Percentiles rank a stretch among this genome's conserved stretches.
Evolutionary conservation across 2,113 vertebrate species (phyloP).

Genomic region (Lycocorax pyrrhopterus): DNA sequence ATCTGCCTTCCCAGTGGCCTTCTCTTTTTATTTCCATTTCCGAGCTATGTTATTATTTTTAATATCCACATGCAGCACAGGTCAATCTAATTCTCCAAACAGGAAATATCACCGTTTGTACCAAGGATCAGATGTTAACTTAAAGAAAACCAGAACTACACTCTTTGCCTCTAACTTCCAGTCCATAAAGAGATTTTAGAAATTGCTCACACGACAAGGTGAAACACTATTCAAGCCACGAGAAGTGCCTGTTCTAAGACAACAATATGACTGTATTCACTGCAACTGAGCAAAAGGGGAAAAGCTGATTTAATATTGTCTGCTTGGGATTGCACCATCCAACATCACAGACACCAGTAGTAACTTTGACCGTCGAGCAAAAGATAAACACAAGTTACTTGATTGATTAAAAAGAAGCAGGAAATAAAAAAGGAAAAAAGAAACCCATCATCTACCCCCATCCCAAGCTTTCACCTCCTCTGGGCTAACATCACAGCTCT

Average conservation of each 20-base stretch:
- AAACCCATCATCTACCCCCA: accelerated
- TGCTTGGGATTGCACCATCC: not conserved
- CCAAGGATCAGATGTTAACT: not conserved
- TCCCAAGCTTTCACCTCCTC: not conserved
- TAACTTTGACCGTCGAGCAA: not conserved
- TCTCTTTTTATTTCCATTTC: not conserved
- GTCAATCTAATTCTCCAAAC: not conserved
- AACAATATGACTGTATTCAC: not conserved
- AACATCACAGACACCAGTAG: not conserved
- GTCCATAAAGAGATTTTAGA: not conserved
- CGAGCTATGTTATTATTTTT: not conserved
- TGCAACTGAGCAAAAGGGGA: not conserved
- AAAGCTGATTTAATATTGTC: not conserved
- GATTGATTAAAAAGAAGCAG: not conserved
- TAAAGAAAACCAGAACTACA: not conserved
- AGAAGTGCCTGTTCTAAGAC: not conserved
- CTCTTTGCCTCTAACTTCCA: not conserved
- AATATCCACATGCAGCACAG: not conserved
- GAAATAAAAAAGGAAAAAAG: not conserved
- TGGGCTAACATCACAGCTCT: not conserved
- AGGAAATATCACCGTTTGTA: not conserved
- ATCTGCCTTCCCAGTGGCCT: not conserved
- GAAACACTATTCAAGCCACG: not conserved
- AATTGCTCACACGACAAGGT: not conserved
- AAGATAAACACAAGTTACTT: not conserved